Base-by-base conservation (phyloP, 2,888 invertebrate genomes). In the Apotomis betuletana region DNA sequence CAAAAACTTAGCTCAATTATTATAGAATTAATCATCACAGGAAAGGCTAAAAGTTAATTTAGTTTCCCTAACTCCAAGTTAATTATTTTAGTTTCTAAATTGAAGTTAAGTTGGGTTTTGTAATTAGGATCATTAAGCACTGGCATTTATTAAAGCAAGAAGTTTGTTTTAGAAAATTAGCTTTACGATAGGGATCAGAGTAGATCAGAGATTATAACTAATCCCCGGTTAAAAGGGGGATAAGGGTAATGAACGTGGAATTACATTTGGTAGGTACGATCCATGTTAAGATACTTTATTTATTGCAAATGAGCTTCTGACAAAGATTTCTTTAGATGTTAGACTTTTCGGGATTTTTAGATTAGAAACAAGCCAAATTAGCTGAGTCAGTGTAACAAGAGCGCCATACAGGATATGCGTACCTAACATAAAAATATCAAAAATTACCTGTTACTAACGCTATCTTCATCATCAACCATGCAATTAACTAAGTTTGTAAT, bases 51-150 rank as follows among this genome's bases (percentile, higher is more conserved):
- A 49, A 10, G 10, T 49, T 49, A 49, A 49, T 49, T 8, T 49
- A 49, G 49, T 49, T 49, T 49, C 3, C 9, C 49, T 10, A 49
- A 49, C 49, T 49, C 49, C 49, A 9, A 12, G 49, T 49, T 49
- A 49, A 49, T 49, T 49, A 49, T 49, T 49, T 49, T 49, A 49
- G 49, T 49, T 49, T 10, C 49, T 9, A 10, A 49, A 49, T 49
- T 49, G 8, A 49, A 9, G 5, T 49, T 49, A 9, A 49, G 49
- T 49, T 49, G 49, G 49, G 3, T 49, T 49, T 49, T 49, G 9
- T 49, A 49, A 49, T 49, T 49, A 49, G 49, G 49, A 49, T 49
- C 49, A 49, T 49, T 49, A 49, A 49, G 49, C 49, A 49, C 49
- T 9, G 49, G 49, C 49, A 49, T 49, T 10, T 49, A 10, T 49